Percentiles rank a stretch among this genome's conserved stretches.
Evolutionary conservation across 1,140 invertebrate genomes (phyloP).

Genomic region (Leptoteleia sp.): DNA sequence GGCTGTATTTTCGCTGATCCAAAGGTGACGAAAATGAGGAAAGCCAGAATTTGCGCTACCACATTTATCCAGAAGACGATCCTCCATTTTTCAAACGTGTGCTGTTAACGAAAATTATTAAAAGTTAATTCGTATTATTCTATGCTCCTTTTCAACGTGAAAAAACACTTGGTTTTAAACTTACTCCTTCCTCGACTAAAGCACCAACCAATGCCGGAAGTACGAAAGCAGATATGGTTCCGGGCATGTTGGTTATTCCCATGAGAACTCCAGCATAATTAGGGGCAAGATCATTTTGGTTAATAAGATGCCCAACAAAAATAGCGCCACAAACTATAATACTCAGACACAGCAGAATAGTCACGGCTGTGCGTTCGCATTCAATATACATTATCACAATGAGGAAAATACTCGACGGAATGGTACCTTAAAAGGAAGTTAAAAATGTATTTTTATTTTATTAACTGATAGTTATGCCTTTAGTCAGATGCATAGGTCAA

Average conservation of each 20-base stretch:
- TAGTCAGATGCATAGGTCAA: no score
- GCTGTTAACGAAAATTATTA: conserved; percentile 82
- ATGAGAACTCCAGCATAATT: conserved; percentile 92
- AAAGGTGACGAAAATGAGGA: conserved; percentile 87
- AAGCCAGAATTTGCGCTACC: conserved; percentile 86
- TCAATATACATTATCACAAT: conserved; percentile 86
- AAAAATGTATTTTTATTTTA: conserved; percentile 16
- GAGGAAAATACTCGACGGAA: conserved; percentile 85
- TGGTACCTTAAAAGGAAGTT: conserved; percentile 80
- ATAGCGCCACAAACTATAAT: conserved; percentile 89
- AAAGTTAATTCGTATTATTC: no score
- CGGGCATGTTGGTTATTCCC: conserved; percentile 92
- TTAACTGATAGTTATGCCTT: no score
- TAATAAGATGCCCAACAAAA: conserved; percentile 92
- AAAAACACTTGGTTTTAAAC: conserved; percentile 60
- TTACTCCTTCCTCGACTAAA: conserved; percentile 87
- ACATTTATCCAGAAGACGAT: conserved; percentile 91
- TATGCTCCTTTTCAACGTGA: neutral
- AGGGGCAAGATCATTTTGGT: conserved; percentile 94
- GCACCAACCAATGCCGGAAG: conserved; percentile 89
- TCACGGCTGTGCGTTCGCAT: conserved; percentile 84
- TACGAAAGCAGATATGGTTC: conserved; percentile 92
- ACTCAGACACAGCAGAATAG: conserved; percentile 86
- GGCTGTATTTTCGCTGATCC: conserved; percentile 90
- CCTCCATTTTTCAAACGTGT: conserved; percentile 89